These are phyloP conservation scores for Alcis repandata DNA, from an alignment of 2,888 invertebrate genomes.

Conservation along the genomic window DNA sequence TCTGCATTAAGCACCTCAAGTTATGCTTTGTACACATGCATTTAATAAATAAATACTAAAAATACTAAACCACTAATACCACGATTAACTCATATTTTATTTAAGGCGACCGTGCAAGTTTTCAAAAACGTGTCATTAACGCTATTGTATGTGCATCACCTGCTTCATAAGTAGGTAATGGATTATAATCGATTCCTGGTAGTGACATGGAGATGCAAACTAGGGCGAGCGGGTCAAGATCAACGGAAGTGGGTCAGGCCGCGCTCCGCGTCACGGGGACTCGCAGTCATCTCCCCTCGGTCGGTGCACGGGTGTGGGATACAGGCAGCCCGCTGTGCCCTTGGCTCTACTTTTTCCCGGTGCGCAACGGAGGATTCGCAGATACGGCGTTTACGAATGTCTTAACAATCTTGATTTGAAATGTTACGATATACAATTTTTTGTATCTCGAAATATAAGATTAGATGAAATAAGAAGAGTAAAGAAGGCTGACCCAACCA, in stretches of 20 bases:
- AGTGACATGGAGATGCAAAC: conserved; percentile 44
- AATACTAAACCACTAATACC: too few species aligned
- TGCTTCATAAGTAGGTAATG: too few species aligned
- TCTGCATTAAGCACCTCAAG: too few species aligned
- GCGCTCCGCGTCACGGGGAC: conserved; percentile 61
- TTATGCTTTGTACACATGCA: too few species aligned
- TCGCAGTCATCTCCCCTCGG: conserved; percentile 59
- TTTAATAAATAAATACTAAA: too few species aligned
- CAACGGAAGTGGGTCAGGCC: conserved; percentile 76
- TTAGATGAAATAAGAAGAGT: too few species aligned
- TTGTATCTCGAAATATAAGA: too few species aligned
- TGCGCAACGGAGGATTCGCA: neutral
- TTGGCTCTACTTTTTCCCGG: conserved; percentile 50
- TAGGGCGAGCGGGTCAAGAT: conserved; percentile 71
- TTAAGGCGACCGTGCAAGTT: neutral
- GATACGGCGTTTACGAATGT: too few species aligned
- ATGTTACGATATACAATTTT: neutral
- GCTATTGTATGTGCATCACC: too few species aligned
- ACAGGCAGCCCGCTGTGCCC: conserved; percentile 53
- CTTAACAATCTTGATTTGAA: neutral
- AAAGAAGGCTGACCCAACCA: too few species aligned
- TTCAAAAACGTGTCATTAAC: too few species aligned
- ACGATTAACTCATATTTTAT: too few species aligned
- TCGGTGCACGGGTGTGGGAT: conserved; percentile 43
- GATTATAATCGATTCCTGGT: conserved; percentile 40